Evolutionary conservation across 37 sponge, comb jelly and placozoan species (phyloP), one percentile per base, ranked within the genome.

Genomic region (Spongilla lacustris): DNA sequence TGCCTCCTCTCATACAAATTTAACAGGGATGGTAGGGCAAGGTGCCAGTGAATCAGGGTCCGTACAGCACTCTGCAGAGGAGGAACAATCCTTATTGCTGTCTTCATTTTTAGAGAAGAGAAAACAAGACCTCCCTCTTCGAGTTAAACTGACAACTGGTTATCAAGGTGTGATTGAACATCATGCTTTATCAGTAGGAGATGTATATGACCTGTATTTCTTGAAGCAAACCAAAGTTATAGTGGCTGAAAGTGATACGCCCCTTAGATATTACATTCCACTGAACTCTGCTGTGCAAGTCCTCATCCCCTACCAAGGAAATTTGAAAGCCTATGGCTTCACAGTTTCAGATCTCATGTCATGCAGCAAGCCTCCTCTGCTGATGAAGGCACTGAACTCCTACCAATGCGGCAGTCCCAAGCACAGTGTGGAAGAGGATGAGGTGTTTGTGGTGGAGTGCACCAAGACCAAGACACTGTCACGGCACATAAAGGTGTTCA

Each of bases 381-480:
- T 85, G 2, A 66, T 91, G 4, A 46, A 86, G n/a, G 73, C 91
- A 31, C 76, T 68, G 21, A 76, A 70, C 10, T 8, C 67, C 22
- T 72, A 73, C 21, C 49, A 32, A 1, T 36, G 29, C 78, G 37
- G 25, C 21, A 79, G 78, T 22, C 79, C 33, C 13, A 71, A 48
- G 2, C 19, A 19, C 22, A 71, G 50, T 66, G 22, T 86, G 17
- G 58, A 50, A n/a, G 79, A 86, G 38, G 46, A 68, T 22, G 86
- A 86, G 30, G 36, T 86, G 17, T 46, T 86, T 38, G 73, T 78
- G 58, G 58, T 58, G 58, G 58, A 58, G 12, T 10, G 58, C 58
- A 14, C 21, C 12, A 58, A 58, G 58, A 58, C 19, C 58, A 17
- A 1, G 21, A 58, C 21, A 17, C 1, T 58, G 14, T 58, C 58